These are phyloP conservation scores for Hemichromis elongatus DNA, from an alignment of 2,113 vertebrate species.

Conservation along the genomic window DNA sequence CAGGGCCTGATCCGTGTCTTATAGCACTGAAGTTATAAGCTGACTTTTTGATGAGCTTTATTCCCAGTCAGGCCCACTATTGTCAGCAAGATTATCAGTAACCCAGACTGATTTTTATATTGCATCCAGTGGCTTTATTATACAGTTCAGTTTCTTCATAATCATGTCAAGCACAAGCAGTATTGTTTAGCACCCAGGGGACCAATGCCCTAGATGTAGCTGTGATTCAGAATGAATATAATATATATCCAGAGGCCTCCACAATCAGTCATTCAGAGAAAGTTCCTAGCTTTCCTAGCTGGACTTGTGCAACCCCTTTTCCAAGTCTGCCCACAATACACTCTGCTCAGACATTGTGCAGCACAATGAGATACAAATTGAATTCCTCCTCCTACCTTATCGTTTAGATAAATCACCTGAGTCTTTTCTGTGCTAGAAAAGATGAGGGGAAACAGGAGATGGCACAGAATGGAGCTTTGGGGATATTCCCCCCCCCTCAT, in stretches of 20 bases:
- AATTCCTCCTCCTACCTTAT: conserved; percentile 64
- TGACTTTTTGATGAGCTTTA: conserved; percentile 27
- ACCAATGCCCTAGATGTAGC: conserved; percentile 9
- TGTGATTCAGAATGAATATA: conserved; percentile 22
- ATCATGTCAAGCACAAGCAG: conserved; percentile 3
- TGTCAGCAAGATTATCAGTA: conserved; percentile 15
- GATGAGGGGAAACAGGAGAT: conserved; percentile 16
- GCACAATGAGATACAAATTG: conserved; percentile 68
- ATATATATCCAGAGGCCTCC: conserved; percentile 9
- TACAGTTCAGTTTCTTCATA: conserved; percentile 24
- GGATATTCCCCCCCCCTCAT: neutral
- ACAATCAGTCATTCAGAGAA: conserved; percentile 56
- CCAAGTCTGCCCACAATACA: conserved; percentile 25
- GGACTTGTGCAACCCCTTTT: conserved; percentile 6
- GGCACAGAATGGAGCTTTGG: neutral
- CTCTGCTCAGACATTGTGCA: conserved; percentile 34
- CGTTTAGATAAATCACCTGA: conserved; percentile 54
- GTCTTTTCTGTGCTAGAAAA: conserved; percentile 20
- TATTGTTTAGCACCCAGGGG: conserved; percentile 32
- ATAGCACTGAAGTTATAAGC: neutral
- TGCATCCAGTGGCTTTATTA: conserved; percentile 11
- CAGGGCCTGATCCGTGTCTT: neutral
- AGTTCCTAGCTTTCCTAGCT: conserved; percentile 11
- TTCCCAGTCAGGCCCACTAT: conserved; percentile 7
- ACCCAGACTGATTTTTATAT: conserved; percentile 9